A percentile compares a stretch with the other conserved stretches of the same genome.
Evolutionary conservation across 2,113 vertebrate genomes (phyloP).

Genomic region (Lampris megalopsis): DNA sequence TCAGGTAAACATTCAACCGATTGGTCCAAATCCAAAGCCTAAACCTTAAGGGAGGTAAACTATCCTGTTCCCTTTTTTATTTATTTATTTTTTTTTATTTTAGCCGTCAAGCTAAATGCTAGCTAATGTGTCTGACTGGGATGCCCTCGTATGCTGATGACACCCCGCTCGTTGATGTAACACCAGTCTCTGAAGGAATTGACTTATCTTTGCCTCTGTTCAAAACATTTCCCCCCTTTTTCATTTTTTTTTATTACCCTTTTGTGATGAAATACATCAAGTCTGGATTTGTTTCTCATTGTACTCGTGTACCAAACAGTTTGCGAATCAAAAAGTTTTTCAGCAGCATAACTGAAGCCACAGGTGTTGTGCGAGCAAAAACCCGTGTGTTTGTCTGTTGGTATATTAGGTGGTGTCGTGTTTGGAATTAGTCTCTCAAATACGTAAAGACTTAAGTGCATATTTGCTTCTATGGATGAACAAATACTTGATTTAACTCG

Average conservation of each 20-base stretch:
- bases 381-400: constrained; percentile 49
- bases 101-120: not conserved
- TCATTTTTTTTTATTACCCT: not conserved
- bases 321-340: constrained; percentile 36
- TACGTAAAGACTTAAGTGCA: constrained; percentile 50
- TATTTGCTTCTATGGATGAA: constrained; percentile 70
- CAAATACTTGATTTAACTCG: constrained; percentile 72
- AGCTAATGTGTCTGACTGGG: not conserved
- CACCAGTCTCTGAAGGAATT: not conserved
- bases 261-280: not conserved
- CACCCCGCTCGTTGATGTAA: too few relatives aligned
- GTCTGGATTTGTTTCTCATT: not conserved
- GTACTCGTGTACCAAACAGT: constrained; percentile 13
- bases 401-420: constrained; percentile 41
- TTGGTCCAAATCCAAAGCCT: not conserved
- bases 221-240: too few relatives aligned
- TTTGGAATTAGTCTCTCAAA: constrained; percentile 58
- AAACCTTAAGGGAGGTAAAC: not conserved
- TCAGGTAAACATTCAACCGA: not conserved
- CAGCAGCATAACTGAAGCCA: constrained; percentile 56
- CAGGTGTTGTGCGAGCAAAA: constrained; percentile 34
- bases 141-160: not conserved
- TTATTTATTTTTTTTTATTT: not conserved
- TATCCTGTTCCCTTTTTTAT: too few relatives aligned
- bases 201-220: not conserved